Base-by-base conservation (phyloP, 2,113 vertebrate species). In the Atlantisia rogersi region DNA sequence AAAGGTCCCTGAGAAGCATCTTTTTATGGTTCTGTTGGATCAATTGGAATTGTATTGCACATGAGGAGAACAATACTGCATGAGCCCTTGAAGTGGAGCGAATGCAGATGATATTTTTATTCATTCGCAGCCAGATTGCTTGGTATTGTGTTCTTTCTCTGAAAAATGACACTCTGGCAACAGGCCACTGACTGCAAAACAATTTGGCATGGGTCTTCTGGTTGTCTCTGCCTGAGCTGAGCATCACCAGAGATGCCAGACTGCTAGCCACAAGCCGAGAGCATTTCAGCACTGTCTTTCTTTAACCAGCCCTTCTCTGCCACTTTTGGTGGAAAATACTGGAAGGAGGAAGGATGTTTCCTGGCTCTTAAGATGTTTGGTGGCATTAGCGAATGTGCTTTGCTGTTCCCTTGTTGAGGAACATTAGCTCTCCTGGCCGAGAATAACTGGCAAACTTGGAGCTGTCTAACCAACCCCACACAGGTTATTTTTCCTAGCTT, bases 81-180 rank as follows among this genome's bases (percentile, higher is more conserved):
- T 0, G 6, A 91, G 80, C 82, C 85, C 94, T 73, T 69, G 64
- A 94, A 95, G 92, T 63, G 73, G 80, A 96, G 86, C 1, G n/a
- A 95, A 42, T 70, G 59, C 97, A 97, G 94, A 96, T 96, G 96
- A 96, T 87, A 89, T 82, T 97, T 97, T 97, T 97, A 97, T 97
- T 97, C 91, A 96, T 94, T 87, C 95, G 86, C 86, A 95, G 92
- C 94, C 92, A 97, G 92, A 94, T 81, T 95, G 85, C 91, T 92
- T 79, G 80, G 83, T 97, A 96, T 96, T 97, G 90, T 96, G 87
- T 97, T 94, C 90, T 93, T 94, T 92, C 71, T 93, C 75, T 95
- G 91, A 95, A 96, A 97, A 97, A 97, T 76, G 97, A 93, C 94
- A 95, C 89, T 50, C 87, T 97, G 97, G 95, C 97, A 96, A 40